Base-by-base conservation (phyloP, 2,888 invertebrate species). In the Cetonia aurata region DNA sequence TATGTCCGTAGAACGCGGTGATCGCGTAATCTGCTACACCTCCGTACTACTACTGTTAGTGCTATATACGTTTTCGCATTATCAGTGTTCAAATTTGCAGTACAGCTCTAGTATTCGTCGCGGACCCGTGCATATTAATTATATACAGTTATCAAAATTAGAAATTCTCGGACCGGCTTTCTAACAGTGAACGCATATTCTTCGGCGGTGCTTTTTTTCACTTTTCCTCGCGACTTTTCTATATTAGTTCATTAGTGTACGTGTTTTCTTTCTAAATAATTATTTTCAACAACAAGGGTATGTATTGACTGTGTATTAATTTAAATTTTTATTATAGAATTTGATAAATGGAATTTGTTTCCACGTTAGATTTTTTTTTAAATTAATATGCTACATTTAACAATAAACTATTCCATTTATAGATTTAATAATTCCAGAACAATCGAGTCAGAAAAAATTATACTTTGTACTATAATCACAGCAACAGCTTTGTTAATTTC, bases 111-210 rank as follows among this genome's bases (percentile, higher is more conserved):
- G 31, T 62, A 33, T 48, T 62, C 50, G 50, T 50, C 50, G 62
- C 37, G 50, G 41, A 33, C 48, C 25, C 48, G 62, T 62, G 62
- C 37, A 65, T 50, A 65, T 65, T 65, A 50, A 65, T 62, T 50
- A 65, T 50, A 65, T 50, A 65, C 62, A 65, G 62, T 65, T 65
- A 65, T 65, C 62, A 65, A 65, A 65, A 65, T 65, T 65, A 65
- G 62, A 65, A 65, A 65, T 65, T 65, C 62, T 52, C 50, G 62
- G 9, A 33, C 62, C 62, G 62, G 62, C 62, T 65, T 65, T 65
- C 62, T 65, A 65, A 65, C 62, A 65, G 62, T 65, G 62, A 65
- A 65, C 37, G 37, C 17, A 50, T 65, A 65, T 50, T 65, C 50
- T 50, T 65, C 62, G 17, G 17, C 46, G 19, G 37, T 50, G 52